Base-by-base conservation (phyloP, 2,888 invertebrate species). In the Gari tellinella region DNA sequence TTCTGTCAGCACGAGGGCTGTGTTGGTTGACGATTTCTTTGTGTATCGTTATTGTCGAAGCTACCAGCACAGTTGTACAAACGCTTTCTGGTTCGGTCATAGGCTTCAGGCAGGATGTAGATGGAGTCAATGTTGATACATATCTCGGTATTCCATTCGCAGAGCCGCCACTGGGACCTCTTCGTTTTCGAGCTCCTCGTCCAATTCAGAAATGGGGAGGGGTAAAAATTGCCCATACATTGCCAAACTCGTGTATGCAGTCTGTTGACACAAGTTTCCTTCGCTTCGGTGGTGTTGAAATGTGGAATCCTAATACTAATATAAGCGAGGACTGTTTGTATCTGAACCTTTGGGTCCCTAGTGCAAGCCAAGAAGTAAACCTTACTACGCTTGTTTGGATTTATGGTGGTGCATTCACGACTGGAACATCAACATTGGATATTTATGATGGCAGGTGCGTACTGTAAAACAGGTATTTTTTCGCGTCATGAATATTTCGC, bases 301-400 rank as follows among this genome's bases (percentile, higher is more conserved):
- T 98, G 96, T 99, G 98, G 98, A 98, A 98, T 92, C 97, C 97
- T 0, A 98, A 98, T 90, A 97, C 97, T 14, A 96, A 96, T 90
- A 95, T 97, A 82, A 96, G 96, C 41, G 99, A 99, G 93, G 99
- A 99, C 93, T 99, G 99, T 90, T 94, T 99, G 8, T 99, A 98
- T 92, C 93, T 99, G 88, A 99, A 98, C 92, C 94, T 99, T 76
- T 99, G 98, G 97, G 96, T 97, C 38, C 98, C 98, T 0, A 31
- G 31, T 7, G 25, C 49, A 25, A 31, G 15, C 14, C 66, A 61
- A 12, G 68, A 46, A 14, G 52, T 66, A 0, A 72, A 49, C n/a
- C 52, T 67, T 25, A 53, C 73, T 95, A 66, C 84, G 85, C 93
- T 97, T 82, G 95, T 98, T 52, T 98, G 98, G 97, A 96, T 97